Evolutionary conservation across 2,797 vertebrate genomes (phyloP), one percentile per base, ranked within the genome.

Genomic region (Bryconaethiops microstoma): DNA sequence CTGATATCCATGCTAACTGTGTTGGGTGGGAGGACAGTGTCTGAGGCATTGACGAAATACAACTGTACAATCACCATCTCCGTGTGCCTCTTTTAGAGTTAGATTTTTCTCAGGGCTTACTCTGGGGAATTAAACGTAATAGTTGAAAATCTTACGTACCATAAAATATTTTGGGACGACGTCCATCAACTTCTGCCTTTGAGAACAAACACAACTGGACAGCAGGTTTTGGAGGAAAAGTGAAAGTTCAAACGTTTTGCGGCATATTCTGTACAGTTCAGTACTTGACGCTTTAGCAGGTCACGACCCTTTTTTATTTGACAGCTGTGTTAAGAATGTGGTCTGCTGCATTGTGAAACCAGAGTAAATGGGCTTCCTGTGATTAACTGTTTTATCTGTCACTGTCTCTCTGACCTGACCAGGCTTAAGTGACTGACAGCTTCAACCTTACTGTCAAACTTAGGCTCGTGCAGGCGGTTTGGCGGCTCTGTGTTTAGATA

Each of bases 391-490:
- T 69, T 70, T 39, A 63, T 60, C 21, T 21, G 55, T 65, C 29
- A 82, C 63, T 77, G 57, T 17, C 69, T 82, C 72, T 23, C 60
- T 62, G 79, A 74, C 74, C 74, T 71, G 68, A 62, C 69, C 76
- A 69, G 81, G 76, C 81, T 63, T 25, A 79, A 67, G 74, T 45
- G 48, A 84, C 76, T 74, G 40, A 79, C 73, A 86, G 74, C 80
- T 57, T 87, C 88, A 88, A 78, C 83, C 62, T 79, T 85, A 87
- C 87, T 83, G 77, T 83, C 77, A 86, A 78, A 84, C 25, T 55
- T 81, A 79, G 81, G 80, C 68, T 74, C 78, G 55, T 80, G 78
- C 77, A 86, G 84, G 79, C 77, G 54, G 82, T 81, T 81, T 87
- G 78, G 79, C 85, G 55, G 79, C 25, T 1, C 77, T 78, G 83